Evolutionary conservation across 2,888 invertebrate genomes (phyloP).

Genomic region (Hermaeophaga mercurialis): DNA sequence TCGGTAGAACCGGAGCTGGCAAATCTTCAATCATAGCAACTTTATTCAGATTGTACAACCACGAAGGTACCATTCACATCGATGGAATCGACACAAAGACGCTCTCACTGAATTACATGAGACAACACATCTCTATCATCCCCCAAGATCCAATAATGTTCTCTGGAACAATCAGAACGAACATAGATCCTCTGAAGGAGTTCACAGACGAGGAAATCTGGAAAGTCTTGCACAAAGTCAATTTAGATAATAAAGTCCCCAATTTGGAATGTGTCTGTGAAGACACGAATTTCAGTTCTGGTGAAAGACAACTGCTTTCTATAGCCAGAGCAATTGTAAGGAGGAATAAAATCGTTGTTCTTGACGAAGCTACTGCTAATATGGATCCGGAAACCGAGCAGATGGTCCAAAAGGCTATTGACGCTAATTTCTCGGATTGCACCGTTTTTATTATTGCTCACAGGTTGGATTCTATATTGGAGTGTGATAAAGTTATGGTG

Average conservation of each 20-base stretch:
- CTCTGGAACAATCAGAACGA: no score
- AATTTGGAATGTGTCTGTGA: constrained; percentile 43
- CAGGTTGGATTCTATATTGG: constrained; percentile 61
- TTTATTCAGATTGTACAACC: constrained; percentile 74
- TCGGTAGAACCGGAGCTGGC: no score
- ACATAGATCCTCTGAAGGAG: constrained; percentile 45
- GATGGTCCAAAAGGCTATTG: constrained; percentile 62
- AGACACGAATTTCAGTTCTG: constrained; percentile 44
- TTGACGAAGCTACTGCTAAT: constrained; percentile 65
- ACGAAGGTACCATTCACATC: constrained; percentile 72
- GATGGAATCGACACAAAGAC: constrained; percentile 46
- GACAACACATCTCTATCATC: constrained; percentile 60
- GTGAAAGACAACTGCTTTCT: constrained; percentile 64
- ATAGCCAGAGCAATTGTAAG: constrained; percentile 62
- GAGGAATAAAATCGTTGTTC: constrained; percentile 60
- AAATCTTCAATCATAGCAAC: constrained; percentile 78
- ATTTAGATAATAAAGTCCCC: constrained; percentile 49
- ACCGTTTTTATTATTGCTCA: constrained; percentile 61
- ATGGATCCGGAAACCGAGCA: constrained; percentile 62
- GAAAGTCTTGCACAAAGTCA: constrained; percentile 53
- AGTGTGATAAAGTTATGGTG: constrained; percentile 64
- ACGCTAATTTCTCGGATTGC: constrained; percentile 59
- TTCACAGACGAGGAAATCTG: constrained; percentile 47
- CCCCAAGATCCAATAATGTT: constrained; percentile 63
- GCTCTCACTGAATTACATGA: constrained; percentile 59